Evolutionary conservation across 2,797 vertebrate genomes (phyloP), one percentile per base, ranked within the genome.

Genomic region (Gymnopithys bicolor): DNA sequence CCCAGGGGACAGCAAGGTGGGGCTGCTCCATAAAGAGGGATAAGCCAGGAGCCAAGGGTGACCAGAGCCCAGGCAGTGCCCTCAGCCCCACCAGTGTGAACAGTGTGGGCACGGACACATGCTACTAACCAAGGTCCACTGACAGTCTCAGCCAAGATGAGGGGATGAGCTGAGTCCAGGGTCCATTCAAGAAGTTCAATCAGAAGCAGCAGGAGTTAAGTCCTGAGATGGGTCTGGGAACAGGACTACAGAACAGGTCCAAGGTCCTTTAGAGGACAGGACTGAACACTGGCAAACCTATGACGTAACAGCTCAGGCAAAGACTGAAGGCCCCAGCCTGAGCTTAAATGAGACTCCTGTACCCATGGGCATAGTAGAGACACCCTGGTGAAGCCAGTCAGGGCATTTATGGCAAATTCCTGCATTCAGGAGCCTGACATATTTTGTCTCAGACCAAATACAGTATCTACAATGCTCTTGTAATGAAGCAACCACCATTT

Each of bases 401-500:
- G 43, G 73, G 11, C 35, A 76, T 55, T 74, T 73, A 81, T 78
- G 23, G 32, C 5, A 1, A 56, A 37, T 55, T 69, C 45, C 28
- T 39, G 23, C 28, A 33, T 23, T 71, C 58, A 58, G 39, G 25
- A 84, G 27, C 30, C 51, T 43, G 52, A 67, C 10, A 30, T 23
- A 51, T 55, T 87, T 87, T 4, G 48, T 69, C 21, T 81, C 43
- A 80, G 53, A 77, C 45, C 10, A 70, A 37, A 35, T 21, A 45
- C 88, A 91, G 39, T 39, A 87, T 18, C 49, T 46, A 11, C 52
- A 89, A 41, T 28, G 10, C 55, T 89, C 51, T 45, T 84, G 24
- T 13, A 89, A 81, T 69, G 43, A 83, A 89, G 33, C 18, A 71
- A 79, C 23, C 24, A 89, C n/a, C 22, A n/a, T 77, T 98, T 93